Conservation (phyloP, 2,888 invertebrate species). For the Rotaria magnacalcarata region DNA sequence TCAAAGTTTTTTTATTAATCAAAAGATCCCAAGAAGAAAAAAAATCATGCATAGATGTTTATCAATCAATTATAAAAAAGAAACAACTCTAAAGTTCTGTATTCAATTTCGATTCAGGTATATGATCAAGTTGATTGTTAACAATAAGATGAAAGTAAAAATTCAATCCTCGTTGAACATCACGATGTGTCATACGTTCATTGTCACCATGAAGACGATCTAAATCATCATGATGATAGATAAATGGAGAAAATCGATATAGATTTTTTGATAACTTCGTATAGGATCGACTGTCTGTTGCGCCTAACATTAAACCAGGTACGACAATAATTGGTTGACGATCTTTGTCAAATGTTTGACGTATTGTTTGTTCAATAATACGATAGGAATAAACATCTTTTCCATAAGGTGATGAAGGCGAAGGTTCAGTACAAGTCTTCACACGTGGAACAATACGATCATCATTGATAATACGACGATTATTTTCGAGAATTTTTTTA, state of each 20-base stretch:
- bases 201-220: slow-evolving; percentile 35
- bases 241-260: slow-evolving; percentile 60
- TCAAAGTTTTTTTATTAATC: neutral
- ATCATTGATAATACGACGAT: slow-evolving; percentile 53
- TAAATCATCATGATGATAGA: slow-evolving; percentile 47
- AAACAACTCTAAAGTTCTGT: neutral
- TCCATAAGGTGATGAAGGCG: slow-evolving; percentile 58
- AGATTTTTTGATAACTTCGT: slow-evolving; percentile 58
- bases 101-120: neutral
- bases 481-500: slow-evolving; percentile 54
- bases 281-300: slow-evolving; percentile 62
- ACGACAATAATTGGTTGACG: slow-evolving; percentile 52
- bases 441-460: slow-evolving; percentile 56
- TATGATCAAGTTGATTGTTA: neutral
- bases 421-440: slow-evolving; percentile 53
- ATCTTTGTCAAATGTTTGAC: slow-evolving; percentile 57
- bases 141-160: slow-evolving; percentile 11
- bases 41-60: neutral
- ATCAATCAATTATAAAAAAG: neutral
- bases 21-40: neutral
- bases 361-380: slow-evolving; percentile 58
- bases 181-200: neutral
- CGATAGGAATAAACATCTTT: slow-evolving; percentile 58
- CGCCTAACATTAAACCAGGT: slow-evolving; percentile 60
- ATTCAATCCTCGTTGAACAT: neutral